Evolutionary conservation across 1,140 invertebrate species (phyloP).

Genomic region (Drosophila pandora): DNA sequence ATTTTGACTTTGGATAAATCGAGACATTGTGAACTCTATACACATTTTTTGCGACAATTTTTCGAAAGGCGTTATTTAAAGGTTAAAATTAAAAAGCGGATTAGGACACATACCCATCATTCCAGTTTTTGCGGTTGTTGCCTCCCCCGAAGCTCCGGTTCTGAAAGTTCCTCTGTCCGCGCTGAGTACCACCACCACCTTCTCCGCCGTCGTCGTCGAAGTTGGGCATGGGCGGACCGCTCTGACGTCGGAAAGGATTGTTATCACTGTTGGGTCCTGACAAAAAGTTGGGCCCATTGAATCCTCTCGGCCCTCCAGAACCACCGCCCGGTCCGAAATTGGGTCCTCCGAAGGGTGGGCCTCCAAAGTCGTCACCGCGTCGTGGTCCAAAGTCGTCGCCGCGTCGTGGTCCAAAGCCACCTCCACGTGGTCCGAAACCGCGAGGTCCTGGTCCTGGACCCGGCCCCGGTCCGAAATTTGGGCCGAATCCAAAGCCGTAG

Average conservation of each 20-base stretch:
- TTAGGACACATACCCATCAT: conserved; percentile 61
- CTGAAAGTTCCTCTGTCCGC: conserved; percentile 35
- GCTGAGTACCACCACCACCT: conserved; percentile 5
- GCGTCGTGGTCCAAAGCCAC: conserved; percentile 19
- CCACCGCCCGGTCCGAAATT: conserved; percentile 33
- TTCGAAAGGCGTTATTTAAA: conserved; percentile 6
- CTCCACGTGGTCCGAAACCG: conserved; percentile 5
- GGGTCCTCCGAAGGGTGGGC: conserved; percentile 30
- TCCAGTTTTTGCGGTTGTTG: conserved; percentile 52
- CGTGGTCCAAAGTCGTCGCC: conserved; percentile 23
- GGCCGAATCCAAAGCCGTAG: conserved; percentile 32
- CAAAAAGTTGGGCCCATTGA: conserved; percentile 31
- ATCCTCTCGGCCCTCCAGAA: conserved; percentile 22
- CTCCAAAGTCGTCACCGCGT: conserved; percentile 34
- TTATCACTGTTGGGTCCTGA: conserved; percentile 41
- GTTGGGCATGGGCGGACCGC: conserved; percentile 31
- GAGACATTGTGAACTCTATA: not conserved
- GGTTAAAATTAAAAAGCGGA: not conserved
- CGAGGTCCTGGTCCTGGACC: conserved; percentile 28
- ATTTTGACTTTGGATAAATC: not conserved
- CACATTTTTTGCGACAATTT: not conserved
- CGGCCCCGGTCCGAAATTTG: conserved; percentile 3
- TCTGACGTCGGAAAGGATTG: conserved; percentile 63
- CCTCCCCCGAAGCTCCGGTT: conserved; percentile 39
- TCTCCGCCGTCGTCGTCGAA: conserved; percentile 44